Percentiles rank a stretch among this genome's conserved stretches.
These are phyloP conservation scores for Melanerpes formicivorus DNA, from an alignment of 2,113 vertebrate species.

Conservation along the genomic window DNA sequence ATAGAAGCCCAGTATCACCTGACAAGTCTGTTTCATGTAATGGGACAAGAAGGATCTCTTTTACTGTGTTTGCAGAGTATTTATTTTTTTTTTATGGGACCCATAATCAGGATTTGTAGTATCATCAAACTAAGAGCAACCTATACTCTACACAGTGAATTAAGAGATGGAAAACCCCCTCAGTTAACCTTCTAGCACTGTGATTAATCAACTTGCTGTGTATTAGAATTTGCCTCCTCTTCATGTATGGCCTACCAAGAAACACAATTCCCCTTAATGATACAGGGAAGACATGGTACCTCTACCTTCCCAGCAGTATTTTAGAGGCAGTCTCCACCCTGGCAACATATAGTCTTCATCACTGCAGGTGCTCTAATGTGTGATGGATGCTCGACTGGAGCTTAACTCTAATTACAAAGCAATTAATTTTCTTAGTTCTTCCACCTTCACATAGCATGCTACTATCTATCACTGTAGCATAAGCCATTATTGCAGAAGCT, in stretches of 20 bases:
- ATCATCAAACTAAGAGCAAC: neutral
- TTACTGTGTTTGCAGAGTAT: neutral
- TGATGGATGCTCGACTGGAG: neutral
- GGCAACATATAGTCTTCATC: neutral
- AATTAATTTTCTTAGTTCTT: neutral
- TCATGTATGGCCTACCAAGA: neutral
- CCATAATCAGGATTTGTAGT: neutral
- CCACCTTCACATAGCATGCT: neutral
- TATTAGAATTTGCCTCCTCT: neutral
- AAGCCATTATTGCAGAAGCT: neutral
- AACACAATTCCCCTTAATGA: neutral
- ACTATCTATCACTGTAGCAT: neutral
- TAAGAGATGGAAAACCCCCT: rapidly evolving
- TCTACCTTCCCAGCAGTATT: neutral
- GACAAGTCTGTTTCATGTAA: neutral
- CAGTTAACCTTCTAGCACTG: neutral
- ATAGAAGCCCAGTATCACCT: neutral
- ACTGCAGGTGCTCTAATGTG: neutral
- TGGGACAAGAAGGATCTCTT: neutral
- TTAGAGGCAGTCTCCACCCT: neutral
- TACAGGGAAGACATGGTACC: neutral
- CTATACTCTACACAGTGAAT: neutral
- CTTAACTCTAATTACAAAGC: neutral
- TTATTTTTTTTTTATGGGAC: neutral
- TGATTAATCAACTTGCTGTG: neutral